Conservation (phyloP, 2,113 vertebrate species). For the Gasterosteus aculeatus region DNA sequence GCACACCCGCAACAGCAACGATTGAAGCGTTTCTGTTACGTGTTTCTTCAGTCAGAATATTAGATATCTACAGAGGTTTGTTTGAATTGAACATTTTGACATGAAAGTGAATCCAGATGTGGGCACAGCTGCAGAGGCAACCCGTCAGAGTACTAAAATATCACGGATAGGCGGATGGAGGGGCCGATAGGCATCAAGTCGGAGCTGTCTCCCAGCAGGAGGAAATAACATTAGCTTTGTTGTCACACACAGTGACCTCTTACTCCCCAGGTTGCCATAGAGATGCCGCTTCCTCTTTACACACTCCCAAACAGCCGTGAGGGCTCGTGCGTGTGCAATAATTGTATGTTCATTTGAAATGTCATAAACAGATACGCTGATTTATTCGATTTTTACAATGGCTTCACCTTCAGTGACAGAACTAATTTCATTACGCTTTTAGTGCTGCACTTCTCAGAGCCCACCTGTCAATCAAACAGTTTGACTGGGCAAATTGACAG, state of each 20-base stretch:
- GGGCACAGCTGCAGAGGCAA: background rate
- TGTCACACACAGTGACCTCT: slow-evolving; percentile 59
- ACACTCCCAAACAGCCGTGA: slow-evolving; percentile 22
- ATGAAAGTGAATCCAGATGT: background rate
- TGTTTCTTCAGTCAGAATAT: background rate
- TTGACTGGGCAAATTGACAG: background rate
- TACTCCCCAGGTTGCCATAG: slow-evolving; percentile 72
- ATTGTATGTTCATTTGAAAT: slow-evolving; percentile 1
- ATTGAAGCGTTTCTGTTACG: background rate
- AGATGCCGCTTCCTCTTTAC: slow-evolving; percentile 43
- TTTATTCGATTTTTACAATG: slow-evolving; percentile 11
- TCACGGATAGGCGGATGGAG: slow-evolving; percentile 26
- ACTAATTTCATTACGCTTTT: background rate
- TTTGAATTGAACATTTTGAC: background rate
- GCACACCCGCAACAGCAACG: background rate
- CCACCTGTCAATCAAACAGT: background rate
- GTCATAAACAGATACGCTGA: background rate
- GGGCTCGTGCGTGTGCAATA: background rate
- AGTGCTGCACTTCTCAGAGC: background rate
- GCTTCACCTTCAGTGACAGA: background rate
- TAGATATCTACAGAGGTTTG: background rate
- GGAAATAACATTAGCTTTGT: slow-evolving; percentile 57
- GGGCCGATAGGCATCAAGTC: slow-evolving; percentile 68
- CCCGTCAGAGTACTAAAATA: slow-evolving; percentile 9
- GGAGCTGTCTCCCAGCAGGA: slow-evolving; percentile 64